A percentile compares a stretch with the other conserved stretches of the same genome.
Evolutionary conservation across 2,888 invertebrate species (phyloP).

Genomic region (Andrena bicolor): DNA sequence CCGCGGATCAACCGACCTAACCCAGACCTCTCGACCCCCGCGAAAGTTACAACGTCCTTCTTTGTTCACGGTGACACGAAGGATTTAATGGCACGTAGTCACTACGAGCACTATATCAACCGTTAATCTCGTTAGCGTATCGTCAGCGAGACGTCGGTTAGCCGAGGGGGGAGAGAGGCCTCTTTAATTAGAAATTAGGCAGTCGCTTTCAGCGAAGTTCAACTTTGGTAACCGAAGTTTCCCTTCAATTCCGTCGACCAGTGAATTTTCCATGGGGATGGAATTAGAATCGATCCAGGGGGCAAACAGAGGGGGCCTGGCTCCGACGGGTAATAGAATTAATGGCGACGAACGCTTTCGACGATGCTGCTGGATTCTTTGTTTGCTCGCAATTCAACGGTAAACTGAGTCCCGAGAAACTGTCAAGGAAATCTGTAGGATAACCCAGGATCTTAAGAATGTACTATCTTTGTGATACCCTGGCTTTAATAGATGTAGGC

Average conservation of each 20-base stretch:
- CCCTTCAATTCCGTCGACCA: conserved; percentile 23
- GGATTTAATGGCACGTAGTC: conserved; percentile 28
- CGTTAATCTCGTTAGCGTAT: conserved; percentile 58
- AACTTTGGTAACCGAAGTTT: conserved; percentile 40
- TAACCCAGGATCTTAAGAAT: background rate
- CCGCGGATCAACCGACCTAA: background rate
- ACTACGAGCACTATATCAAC: conserved; percentile 30
- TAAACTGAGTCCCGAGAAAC: background rate
- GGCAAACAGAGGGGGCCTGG: conserved; percentile 18
- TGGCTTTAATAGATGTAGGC: no score
- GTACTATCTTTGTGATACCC: no score
- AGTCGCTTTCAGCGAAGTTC: conserved; percentile 51
- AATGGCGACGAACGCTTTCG: conserved; percentile 14
- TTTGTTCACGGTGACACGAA: background rate
- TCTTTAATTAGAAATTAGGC: conserved; percentile 72
- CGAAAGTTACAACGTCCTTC: background rate
- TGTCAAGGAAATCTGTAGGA: background rate
- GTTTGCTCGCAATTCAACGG: background rate
- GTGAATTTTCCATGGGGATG: conserved; percentile 65
- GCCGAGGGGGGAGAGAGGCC: conserved; percentile 5
- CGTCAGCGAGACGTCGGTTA: conserved; percentile 54
- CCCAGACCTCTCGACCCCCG: background rate
- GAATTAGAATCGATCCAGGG: conserved; percentile 66
- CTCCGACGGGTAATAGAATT: conserved; percentile 15
- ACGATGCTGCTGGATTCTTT: conserved; percentile 6